Percentiles rank a stretch among this genome's conserved stretches.
These are phyloP conservation scores for Cinara cedri DNA, from an alignment of 2,888 invertebrate genomes.

Conservation along the genomic window DNA sequence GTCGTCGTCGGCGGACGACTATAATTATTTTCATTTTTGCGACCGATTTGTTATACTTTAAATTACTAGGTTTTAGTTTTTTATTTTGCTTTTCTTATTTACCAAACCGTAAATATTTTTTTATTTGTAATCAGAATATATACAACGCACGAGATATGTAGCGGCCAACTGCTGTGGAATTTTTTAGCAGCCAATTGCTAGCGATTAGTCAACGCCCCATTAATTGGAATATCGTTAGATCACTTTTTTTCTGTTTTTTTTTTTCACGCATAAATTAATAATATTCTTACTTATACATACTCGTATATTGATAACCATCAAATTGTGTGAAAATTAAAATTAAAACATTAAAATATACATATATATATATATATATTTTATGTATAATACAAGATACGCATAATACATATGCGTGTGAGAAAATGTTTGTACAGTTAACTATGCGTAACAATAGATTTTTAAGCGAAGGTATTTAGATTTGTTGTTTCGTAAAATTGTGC, in stretches of 20 bases:
- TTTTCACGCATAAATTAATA: constrained; percentile 15
- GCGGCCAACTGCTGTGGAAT: constrained; percentile 6
- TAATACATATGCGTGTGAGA: background rate
- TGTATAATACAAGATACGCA: background rate
- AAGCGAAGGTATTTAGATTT: no score
- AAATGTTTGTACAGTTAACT: no score
- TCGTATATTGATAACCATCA: constrained; percentile 14
- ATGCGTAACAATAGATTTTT: background rate
- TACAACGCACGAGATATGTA: background rate
- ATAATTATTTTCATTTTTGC: background rate
- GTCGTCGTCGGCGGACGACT: no score
- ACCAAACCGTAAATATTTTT: background rate
- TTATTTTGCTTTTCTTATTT: background rate
- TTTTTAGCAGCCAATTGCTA: constrained; percentile 8
- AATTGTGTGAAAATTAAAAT: background rate
- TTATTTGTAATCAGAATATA: constrained; percentile 4
- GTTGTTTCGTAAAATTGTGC: no score
- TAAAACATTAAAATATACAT: background rate
- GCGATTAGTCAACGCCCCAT: constrained; percentile 1
- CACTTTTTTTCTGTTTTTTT: background rate
- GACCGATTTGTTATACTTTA: constrained; percentile 1
- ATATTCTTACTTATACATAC: background rate
- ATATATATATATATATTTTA: no score
- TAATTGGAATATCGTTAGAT: constrained; percentile 36
- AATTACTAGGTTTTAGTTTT: background rate